phyloP scores from a whole-genome alignment of 2,888 invertebrate genomes.

The Girardia tigrina region DNA sequence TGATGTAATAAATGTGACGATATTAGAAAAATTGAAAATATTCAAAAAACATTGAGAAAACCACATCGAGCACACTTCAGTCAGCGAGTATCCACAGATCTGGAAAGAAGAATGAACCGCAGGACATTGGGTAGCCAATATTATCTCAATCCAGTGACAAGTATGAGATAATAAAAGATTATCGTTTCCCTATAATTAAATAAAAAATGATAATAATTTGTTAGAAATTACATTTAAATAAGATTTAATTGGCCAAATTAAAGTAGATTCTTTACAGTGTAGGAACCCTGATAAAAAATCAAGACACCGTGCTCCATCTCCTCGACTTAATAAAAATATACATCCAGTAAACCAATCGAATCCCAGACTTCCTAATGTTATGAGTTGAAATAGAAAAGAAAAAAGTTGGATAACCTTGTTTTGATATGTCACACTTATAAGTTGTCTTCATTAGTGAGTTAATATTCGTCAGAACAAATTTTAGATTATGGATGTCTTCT shows the following conservation, averaged over 20 bases:
- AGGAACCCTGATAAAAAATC: background rate
- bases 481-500: background rate
- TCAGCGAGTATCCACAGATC: background rate
- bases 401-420: background rate
- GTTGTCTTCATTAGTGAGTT: background rate
- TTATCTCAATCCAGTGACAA: background rate
- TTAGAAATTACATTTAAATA: background rate
- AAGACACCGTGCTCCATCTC: background rate
- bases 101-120: background rate
- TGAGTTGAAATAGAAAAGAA: background rate
- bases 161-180: background rate
- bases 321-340: background rate
- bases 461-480: background rate
- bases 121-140: background rate
- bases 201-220: background rate
- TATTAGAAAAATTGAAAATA: background rate
- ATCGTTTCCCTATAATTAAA: background rate
- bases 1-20: background rate
- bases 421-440: background rate
- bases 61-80: background rate
- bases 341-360: conserved; percentile 7
- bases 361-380: background rate
- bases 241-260: conserved; percentile 4
- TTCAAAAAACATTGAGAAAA: conserved; percentile 7
- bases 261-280: background rate